Percentiles rank a stretch among this genome's conserved stretches.
phyloP scores from a whole-genome alignment of 2,113 vertebrate genomes.

The Pleuronectes platessa region DNA sequence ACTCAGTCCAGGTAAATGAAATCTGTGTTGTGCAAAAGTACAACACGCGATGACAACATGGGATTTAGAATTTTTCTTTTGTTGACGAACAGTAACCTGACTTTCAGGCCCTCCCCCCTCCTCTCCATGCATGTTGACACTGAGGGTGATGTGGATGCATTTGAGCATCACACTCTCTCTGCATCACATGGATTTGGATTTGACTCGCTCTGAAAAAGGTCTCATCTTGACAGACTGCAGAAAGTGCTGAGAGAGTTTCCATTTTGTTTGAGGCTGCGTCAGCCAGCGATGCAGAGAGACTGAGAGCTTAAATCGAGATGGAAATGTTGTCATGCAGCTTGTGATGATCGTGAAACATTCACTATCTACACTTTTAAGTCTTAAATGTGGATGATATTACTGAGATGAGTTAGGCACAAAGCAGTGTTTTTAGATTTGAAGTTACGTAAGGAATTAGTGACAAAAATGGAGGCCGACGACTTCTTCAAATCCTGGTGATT shows the following conservation, averaged over 20 bases:
- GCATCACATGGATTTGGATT: constrained; percentile 27
- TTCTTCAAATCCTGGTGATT: constrained; percentile 10
- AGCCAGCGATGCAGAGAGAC: constrained; percentile 71
- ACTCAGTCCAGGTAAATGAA: not conserved
- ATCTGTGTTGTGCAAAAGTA: not conserved
- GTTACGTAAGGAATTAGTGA: constrained; percentile 33
- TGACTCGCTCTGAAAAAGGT: constrained; percentile 9
- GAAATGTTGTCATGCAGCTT: constrained; percentile 60
- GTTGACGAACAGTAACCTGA: constrained; percentile 83
- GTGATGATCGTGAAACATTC: constrained; percentile 13
- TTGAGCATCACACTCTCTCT: constrained; percentile 53
- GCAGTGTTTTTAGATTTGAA: constrained; percentile 16
- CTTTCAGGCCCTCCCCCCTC: constrained; percentile 90
- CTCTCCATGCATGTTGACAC: constrained; percentile 76
- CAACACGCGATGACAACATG: not conserved
- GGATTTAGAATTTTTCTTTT: not conserved
- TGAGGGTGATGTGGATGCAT: constrained; percentile 28
- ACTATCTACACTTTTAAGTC: constrained; percentile 9
- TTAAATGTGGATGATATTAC: constrained; percentile 34
- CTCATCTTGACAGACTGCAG: not conserved
- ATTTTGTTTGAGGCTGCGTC: constrained; percentile 19
- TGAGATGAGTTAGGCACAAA: constrained; percentile 75
- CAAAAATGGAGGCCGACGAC: constrained; percentile 24
- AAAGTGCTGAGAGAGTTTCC: not conserved
- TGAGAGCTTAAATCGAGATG: constrained; percentile 37